Conservation (phyloP, 2,888 invertebrate genomes). For the Cephus nigrinus region DNA sequence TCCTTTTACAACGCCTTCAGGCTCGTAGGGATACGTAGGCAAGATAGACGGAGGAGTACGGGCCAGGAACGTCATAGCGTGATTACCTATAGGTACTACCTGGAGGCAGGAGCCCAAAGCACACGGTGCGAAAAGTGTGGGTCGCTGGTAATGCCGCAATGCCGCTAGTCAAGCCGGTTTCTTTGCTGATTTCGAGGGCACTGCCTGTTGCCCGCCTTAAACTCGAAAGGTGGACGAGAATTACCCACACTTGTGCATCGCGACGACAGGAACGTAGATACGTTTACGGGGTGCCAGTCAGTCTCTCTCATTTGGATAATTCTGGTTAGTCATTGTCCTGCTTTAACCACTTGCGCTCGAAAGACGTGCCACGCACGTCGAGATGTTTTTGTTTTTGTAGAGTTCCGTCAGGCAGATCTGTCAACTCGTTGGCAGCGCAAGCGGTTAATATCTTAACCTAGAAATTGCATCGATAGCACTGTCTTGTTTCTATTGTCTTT, state of each 20-base stretch:
- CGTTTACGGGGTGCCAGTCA: neutral
- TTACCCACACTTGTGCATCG: neutral
- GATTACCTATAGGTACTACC: neutral
- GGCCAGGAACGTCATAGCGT: neutral
- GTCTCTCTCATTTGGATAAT: neutral
- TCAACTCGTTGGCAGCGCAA: too few relatives aligned
- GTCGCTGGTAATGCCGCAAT: slow-evolving; percentile 19
- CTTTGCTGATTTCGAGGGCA: slow-evolving; percentile 32
- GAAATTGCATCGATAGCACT: neutral
- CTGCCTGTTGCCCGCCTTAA: slow-evolving; percentile 12
- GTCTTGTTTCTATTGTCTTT: neutral
- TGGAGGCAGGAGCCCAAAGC: neutral
- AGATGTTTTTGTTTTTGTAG: too few relatives aligned
- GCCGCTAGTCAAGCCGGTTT: slow-evolving; percentile 29
- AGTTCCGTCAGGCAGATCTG: too few relatives aligned
- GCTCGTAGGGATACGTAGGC: neutral
- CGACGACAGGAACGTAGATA: neutral
- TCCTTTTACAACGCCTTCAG: neutral
- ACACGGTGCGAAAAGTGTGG: slow-evolving; percentile 5
- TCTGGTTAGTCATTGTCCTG: neutral
- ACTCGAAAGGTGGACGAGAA: slow-evolving; percentile 7
- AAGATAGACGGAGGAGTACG: neutral
- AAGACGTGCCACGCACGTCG: too few relatives aligned
- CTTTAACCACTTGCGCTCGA: neutral
- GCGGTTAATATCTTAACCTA: neutral